These are phyloP conservation scores for Zosterops japonicus DNA, from an alignment of 2,113 vertebrate genomes.

Conservation along the genomic window DNA sequence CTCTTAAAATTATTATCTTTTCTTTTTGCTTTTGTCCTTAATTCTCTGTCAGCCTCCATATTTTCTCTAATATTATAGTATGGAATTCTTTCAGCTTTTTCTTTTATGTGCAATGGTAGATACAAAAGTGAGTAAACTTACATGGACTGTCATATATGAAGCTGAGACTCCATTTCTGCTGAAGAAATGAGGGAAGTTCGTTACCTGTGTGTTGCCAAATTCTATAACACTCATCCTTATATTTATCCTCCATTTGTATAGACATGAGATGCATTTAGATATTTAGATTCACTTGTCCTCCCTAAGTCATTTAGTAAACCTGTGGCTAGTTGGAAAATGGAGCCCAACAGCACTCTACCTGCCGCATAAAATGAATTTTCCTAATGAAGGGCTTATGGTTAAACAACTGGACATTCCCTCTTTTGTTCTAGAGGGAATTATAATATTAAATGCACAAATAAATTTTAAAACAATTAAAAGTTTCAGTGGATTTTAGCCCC, in stretches of 20 bases:
- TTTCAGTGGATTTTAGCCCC: background rate
- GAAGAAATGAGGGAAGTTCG: background rate
- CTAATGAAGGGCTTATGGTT: background rate
- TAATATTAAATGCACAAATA: background rate
- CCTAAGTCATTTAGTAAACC: background rate
- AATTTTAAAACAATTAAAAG: background rate
- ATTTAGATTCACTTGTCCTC: background rate
- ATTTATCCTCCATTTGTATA: background rate
- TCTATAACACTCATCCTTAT: background rate
- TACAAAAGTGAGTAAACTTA: background rate
- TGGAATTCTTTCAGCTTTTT: background rate
- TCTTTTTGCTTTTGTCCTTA: background rate
- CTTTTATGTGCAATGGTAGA: background rate
- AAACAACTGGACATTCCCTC: background rate
- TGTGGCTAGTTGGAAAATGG: background rate
- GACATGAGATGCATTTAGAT: background rate
- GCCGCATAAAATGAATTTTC: background rate
- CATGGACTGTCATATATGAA: background rate
- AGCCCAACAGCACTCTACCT: background rate
- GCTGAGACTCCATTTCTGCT: background rate
- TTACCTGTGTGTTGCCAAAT: background rate
- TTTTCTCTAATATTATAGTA: background rate
- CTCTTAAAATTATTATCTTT: background rate
- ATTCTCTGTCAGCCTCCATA: background rate
- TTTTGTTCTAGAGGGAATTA: background rate